These are phyloP conservation scores for Patella caerulea DNA, from an alignment of 2,888 invertebrate genomes.

Conservation along the genomic window DNA sequence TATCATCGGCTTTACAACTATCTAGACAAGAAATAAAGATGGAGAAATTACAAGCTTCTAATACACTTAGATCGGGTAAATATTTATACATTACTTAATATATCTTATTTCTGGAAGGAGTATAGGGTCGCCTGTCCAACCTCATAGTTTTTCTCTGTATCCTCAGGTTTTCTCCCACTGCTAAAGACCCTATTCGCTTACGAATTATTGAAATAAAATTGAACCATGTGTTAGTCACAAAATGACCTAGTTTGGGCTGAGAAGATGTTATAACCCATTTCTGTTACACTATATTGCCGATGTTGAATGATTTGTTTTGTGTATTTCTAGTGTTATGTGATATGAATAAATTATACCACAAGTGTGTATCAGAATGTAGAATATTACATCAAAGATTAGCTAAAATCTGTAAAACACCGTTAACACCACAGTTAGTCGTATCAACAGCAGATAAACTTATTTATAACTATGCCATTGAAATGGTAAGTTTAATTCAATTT, in stretches of 20 bases:
- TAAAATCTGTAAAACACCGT: conserved; percentile 77
- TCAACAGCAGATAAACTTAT: conserved; percentile 93
- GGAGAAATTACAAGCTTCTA: conserved; percentile 89
- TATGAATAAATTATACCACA: conserved; percentile 92
- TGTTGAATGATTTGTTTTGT: not conserved
- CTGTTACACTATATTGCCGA: no score
- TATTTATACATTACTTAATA: conserved; percentile 8
- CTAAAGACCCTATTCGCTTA: no score
- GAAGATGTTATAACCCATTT: no score
- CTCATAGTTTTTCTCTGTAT: no score
- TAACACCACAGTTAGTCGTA: conserved; percentile 71
- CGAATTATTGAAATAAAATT: no score
- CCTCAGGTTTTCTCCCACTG: no score
- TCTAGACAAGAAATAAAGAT: conserved; percentile 88
- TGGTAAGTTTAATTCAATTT: conserved; percentile 77
- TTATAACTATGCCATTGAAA: conserved; percentile 97
- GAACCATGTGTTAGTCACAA: no score
- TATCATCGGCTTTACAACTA: conserved; percentile 90
- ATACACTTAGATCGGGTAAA: conserved; percentile 90
- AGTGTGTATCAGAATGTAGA: conserved; percentile 86
- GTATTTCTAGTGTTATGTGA: conserved; percentile 83
- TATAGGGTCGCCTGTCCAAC: no score
- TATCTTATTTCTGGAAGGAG: no score
- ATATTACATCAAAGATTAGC: conserved; percentile 85
- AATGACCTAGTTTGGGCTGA: no score